phyloP scores from a whole-genome alignment of 2,888 invertebrate species.

The Nomada fucata region DNA sequence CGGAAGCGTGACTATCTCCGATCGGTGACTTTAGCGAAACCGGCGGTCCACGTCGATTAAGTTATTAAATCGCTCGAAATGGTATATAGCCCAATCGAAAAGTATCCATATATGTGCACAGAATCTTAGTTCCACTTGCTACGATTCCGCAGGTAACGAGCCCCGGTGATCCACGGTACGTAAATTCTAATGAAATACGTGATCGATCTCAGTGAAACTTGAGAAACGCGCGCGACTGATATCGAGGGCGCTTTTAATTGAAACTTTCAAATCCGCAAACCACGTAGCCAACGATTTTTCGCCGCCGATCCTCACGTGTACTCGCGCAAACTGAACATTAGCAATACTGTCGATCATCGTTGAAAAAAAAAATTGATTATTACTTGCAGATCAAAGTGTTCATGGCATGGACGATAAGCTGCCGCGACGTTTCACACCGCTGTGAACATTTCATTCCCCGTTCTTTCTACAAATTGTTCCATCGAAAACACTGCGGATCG shows the following conservation, averaged over 20 bases:
- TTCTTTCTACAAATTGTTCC: neutral
- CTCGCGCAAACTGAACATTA: slow-evolving; percentile 44
- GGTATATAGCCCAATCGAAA: slow-evolving; percentile 24
- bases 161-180: slow-evolving; percentile 33
- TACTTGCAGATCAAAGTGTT: slow-evolving; percentile 23
- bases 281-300: slow-evolving; percentile 44
- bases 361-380: slow-evolving; percentile 39
- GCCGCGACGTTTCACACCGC: slow-evolving; percentile 30
- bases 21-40: neutral
- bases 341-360: slow-evolving; percentile 18
- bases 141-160: slow-evolving; percentile 50
- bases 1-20: neutral
- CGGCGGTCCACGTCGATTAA: slow-evolving; percentile 19
- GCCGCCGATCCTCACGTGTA: slow-evolving; percentile 1
- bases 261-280: slow-evolving; percentile 77
- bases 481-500: neutral
- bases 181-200: slow-evolving; percentile 79
- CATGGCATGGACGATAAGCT: slow-evolving; percentile 28
- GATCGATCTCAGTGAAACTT: slow-evolving; percentile 79
- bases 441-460: slow-evolving; percentile 23
- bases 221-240: slow-evolving; percentile 33
- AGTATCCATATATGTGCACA: neutral
- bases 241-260: slow-evolving; percentile 65
- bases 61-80: slow-evolving; percentile 38
- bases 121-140: slow-evolving; percentile 37